Evolutionary conservation across 1,140 invertebrate genomes (phyloP).

Genomic region (Ceratoteleas bidentatus): DNA sequence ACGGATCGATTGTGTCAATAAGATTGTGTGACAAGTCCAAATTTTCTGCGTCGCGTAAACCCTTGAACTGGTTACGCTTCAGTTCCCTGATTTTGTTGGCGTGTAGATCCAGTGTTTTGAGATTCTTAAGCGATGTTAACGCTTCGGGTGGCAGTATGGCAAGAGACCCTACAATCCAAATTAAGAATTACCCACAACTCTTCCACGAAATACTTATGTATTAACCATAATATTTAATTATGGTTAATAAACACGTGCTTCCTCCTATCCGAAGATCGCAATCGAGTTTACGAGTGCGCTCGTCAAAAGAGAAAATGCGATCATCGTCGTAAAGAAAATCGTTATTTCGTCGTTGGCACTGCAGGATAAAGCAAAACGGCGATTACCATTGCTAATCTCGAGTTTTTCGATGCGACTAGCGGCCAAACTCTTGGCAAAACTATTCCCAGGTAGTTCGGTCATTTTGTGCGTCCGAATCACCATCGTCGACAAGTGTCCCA

Average conservation of each 20-base stretch:
- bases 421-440: constrained; percentile 85
- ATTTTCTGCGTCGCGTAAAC: constrained; percentile 87
- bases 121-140: constrained; percentile 84
- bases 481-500: constrained; percentile 88
- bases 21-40: constrained; percentile 90
- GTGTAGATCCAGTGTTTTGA: constrained; percentile 91
- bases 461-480: constrained; percentile 87
- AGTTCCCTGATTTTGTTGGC: constrained; percentile 88
- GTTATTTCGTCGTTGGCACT: not conserved
- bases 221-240: constrained; percentile 6
- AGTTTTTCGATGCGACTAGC: constrained; percentile 85
- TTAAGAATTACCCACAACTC: constrained; percentile 4
- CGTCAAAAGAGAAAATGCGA: constrained; percentile 14
- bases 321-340: not conserved
- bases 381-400: constrained; percentile 85
- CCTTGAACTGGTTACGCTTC: constrained; percentile 91
- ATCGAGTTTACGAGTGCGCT: constrained; percentile 5
- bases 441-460: constrained; percentile 83
- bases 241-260: not conserved
- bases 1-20: constrained; percentile 90
- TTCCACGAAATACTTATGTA: not conserved
- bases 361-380: not conserved
- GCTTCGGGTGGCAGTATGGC: constrained; percentile 73
- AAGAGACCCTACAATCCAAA: constrained; percentile 68
- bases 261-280: not conserved